Percentiles rank a stretch among this genome's conserved stretches.
Conservation (phyloP, 2,113 vertebrate genomes). For the Donacobius atricapilla region DNA sequence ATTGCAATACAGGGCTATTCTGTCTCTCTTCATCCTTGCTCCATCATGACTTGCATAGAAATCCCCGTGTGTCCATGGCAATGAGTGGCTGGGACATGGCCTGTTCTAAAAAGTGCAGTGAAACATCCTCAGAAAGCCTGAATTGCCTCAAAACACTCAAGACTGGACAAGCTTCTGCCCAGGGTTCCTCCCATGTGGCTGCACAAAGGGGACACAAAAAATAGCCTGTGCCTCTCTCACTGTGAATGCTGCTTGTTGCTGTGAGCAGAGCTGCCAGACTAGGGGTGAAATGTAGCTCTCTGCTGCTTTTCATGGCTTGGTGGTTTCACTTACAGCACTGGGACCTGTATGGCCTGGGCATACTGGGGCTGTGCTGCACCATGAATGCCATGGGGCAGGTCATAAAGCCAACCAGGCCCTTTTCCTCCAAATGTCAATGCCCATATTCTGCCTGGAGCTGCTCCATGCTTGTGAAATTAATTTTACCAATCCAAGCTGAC, state of each 20-base stretch:
- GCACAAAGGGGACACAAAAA: neutral
- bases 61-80: rapidly evolving
- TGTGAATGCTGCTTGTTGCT: neutral
- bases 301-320: neutral
- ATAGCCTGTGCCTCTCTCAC: neutral
- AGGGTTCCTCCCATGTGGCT: neutral
- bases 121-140: neutral
- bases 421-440: neutral
- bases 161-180: neutral
- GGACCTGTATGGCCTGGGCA: neutral
- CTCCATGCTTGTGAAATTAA: neutral
- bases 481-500: neutral
- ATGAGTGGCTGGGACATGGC: neutral
- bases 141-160: neutral
- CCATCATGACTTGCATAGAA: neutral
- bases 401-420: neutral
- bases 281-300: neutral
- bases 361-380: rapidly evolving
- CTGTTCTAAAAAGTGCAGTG: neutral
- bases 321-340: neutral
- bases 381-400: rapidly evolving
- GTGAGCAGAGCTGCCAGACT: neutral
- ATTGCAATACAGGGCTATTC: neutral
- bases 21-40: neutral
- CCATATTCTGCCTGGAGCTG: neutral